Conservation (phyloP, 2,797 vertebrate genomes). For the Lemur catta region DNA sequence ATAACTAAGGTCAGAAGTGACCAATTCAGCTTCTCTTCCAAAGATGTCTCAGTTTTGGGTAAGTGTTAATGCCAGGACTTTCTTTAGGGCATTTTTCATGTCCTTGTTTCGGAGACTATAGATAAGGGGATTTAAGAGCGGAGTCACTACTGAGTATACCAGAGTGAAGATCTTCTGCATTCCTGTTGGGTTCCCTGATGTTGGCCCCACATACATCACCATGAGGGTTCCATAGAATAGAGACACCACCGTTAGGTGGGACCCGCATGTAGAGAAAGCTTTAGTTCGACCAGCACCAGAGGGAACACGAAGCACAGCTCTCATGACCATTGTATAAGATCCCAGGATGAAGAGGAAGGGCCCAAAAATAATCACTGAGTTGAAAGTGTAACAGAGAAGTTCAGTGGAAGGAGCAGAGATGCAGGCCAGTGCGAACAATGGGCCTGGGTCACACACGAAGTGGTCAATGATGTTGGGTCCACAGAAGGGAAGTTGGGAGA, state of each 20-base stretch:
- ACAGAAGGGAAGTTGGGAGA: constrained; percentile 73
- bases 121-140: constrained; percentile 69
- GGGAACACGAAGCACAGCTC: constrained; percentile 58
- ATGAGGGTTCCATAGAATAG: constrained; percentile 75
- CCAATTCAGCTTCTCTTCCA: background rate
- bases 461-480: constrained; percentile 71
- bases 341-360: constrained; percentile 71
- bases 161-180: constrained; percentile 65
- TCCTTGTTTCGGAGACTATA: constrained; percentile 73
- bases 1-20: background rate
- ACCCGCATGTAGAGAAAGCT: constrained; percentile 76
- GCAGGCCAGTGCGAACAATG: constrained; percentile 64
- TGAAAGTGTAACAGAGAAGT: constrained; percentile 67
- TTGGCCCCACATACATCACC: constrained; percentile 69
- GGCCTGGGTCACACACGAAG: constrained; percentile 72
- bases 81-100: constrained; percentile 69
- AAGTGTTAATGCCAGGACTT: constrained; percentile 31
- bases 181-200: constrained; percentile 45
- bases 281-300: constrained; percentile 61
- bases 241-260: constrained; percentile 68
- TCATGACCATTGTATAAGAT: constrained; percentile 68
- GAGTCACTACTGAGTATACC: constrained; percentile 65
- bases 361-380: constrained; percentile 71
- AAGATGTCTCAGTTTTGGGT: constrained; percentile 29
- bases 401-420: constrained; percentile 44